Evolutionary conservation across 2,113 vertebrate genomes (phyloP).

Genomic region (Callaeas wilsoni): DNA sequence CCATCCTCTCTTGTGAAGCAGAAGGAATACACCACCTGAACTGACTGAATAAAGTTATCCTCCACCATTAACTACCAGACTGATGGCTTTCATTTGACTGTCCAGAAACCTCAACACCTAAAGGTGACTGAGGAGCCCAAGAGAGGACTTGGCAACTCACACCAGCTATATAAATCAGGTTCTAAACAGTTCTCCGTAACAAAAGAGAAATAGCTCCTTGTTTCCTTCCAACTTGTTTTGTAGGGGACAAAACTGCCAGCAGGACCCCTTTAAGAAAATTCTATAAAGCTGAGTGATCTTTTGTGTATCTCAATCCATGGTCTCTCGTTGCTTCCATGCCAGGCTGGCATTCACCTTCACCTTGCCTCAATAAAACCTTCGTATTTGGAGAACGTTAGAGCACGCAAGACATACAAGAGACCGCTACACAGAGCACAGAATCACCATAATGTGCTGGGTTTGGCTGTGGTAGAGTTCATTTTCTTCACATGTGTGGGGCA

Average conservation of each 20-base stretch:
- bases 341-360: not conserved
- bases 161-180: not conserved
- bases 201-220: not conserved
- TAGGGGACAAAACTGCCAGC: not conserved
- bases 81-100: not conserved
- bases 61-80: not conserved
- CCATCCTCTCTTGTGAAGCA: not conserved
- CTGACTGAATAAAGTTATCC: not conserved
- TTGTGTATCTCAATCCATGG: too few species aligned
- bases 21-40: not conserved
- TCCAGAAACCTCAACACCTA: not conserved
- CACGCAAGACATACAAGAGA: not conserved
- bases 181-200: not conserved
- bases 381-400: rapidly evolving
- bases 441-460: not conserved
- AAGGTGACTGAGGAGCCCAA: not conserved
- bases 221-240: not conserved
- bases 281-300: not conserved
- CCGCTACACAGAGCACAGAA: not conserved
- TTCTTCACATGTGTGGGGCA: not conserved
- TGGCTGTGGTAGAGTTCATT: not conserved
- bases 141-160: not conserved
- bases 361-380: not conserved
- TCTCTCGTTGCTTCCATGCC: not conserved
- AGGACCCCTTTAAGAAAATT: not conserved